Base-by-base conservation (phyloP, 2,888 invertebrate species). In the Epinotia brunnichana region DNA sequence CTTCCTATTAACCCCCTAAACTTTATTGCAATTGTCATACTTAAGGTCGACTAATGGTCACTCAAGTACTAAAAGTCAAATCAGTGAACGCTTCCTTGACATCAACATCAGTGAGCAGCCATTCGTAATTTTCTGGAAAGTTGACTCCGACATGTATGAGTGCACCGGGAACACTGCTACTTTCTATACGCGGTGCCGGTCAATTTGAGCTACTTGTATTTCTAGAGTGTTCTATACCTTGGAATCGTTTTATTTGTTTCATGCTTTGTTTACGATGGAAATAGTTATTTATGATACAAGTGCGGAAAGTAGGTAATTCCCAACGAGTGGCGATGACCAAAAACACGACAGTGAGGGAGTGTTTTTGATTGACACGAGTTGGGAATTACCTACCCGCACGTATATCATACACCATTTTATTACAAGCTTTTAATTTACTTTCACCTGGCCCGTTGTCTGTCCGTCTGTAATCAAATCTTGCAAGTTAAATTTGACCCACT, bases 111-210 rank as follows among this genome's bases (percentile, higher is more conserved):
- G 60, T 39, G 70, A 66, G 15, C 10, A 63, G 73, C 74, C 74
- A 76, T 78, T 78, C 82, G 78, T 76, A 79, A 78, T 82, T 76
- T 81, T 79, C 78, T 84, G 82, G 89, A 90, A 90, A 90, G 89
- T 83, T 78, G 78, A 77, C 84, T 83, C 87, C 88, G 87, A 87
- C 84, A 88, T 87, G 88, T 85, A 77, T 83, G 87, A 89, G 84
- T 86, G 89, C 85, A 73, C 83, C 79, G 77, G 80, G 78, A 82
- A 85, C 85, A 80, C 67, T 78, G 81, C 75, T 75, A 77, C 87
- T 87, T 87, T 87, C 85, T 83, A 62, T 59, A 83, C 79, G 77
- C 77, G 78, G 79, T 82, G 21, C 11, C 62, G 57, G 57, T 56
- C 73, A 73, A 73, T 73, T 64, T 63, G 39, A 68, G n/a, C 59